Evolutionary conservation across 2,888 invertebrate genomes (phyloP), one percentile per base, ranked within the genome.

Genomic region (Oeneis ivallda): DNA sequence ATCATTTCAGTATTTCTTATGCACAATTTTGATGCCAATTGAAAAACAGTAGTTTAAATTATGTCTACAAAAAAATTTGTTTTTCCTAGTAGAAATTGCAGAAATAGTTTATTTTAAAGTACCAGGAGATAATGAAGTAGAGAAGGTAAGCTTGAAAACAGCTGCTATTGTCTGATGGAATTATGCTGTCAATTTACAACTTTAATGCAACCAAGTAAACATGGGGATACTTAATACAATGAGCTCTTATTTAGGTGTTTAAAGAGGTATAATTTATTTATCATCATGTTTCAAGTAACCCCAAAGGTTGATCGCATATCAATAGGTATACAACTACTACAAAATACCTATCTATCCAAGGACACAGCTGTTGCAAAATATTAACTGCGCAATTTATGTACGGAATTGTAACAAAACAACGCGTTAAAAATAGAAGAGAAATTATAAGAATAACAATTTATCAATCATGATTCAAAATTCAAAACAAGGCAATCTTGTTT

Each of bases 401-500:
- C 62, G 59, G 65, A 70, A 62, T 59, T 54, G 52, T 19, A 57
- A 49, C 57, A 64, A 65, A 43, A 62, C 61, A 56, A n/a, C 59
- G 19, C 39, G 17, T 39, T 58, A 54, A 50, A 64, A 73, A 63
- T 64, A 59, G 59, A 71, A 66, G 26, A 41, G 52, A 45, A 53
- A 54, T 72, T 71, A 65, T 43, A 73, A 70, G 70, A 60, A 61
- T 53, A 65, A 62, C 62, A 66, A 66, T 63, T 49, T 53, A 65
- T 72, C 69, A 74, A 75, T 76, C 74, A 76, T 75, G 74, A 74
- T 74, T 71, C 34, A 74, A n/a, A n/a, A 74, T 74, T 71, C 34
- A 73, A 37, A 81, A 79, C 78, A 68, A 73, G 77, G 78, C 74
- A 74, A 76, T 70, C 73, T 59, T 67, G 79, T 82, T 82, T 82